A percentile compares a stretch with the other conserved stretches of the same genome.
phyloP scores from a whole-genome alignment of 1,140 invertebrate genomes.

The Musca vetustissima region DNA sequence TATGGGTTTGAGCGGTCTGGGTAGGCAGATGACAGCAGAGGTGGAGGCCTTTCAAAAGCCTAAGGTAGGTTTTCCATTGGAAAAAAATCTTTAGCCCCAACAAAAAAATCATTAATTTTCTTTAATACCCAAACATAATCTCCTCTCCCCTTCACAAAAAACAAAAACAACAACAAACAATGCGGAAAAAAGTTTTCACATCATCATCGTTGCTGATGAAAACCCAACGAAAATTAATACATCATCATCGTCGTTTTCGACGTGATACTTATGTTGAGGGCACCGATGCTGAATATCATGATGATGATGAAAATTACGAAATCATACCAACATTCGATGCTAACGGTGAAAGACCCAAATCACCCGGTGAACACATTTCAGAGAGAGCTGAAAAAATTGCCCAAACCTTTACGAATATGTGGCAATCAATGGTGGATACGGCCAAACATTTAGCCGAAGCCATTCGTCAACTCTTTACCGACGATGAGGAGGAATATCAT shows the following conservation, averaged over 20 bases:
- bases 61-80: too few species aligned
- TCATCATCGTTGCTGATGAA: neutral
- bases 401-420: constrained; percentile 36
- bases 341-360: neutral
- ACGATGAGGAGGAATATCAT: neutral
- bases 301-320: constrained; percentile 13
- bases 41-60: too few species aligned
- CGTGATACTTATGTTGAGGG: constrained; percentile 14
- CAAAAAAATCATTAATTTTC: too few species aligned
- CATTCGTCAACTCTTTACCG: constrained; percentile 30
- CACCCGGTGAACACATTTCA: neutral
- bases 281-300: too few species aligned
- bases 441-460: constrained; percentile 37
- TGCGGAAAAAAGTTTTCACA: neutral
- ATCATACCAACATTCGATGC: neutral
- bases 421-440: constrained; percentile 41
- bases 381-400: neutral
- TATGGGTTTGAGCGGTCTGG: too few species aligned
- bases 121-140: constrained; percentile 4
- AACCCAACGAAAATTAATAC: too few species aligned
- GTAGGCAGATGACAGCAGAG: too few species aligned
- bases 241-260: neutral
- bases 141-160: too few species aligned
- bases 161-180: constrained; percentile 3
- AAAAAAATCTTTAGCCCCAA: too few species aligned